Evolutionary conservation across 2,797 vertebrate genomes (phyloP), one percentile per base, ranked within the genome.

Genomic region (Catharus ustulatus): DNA sequence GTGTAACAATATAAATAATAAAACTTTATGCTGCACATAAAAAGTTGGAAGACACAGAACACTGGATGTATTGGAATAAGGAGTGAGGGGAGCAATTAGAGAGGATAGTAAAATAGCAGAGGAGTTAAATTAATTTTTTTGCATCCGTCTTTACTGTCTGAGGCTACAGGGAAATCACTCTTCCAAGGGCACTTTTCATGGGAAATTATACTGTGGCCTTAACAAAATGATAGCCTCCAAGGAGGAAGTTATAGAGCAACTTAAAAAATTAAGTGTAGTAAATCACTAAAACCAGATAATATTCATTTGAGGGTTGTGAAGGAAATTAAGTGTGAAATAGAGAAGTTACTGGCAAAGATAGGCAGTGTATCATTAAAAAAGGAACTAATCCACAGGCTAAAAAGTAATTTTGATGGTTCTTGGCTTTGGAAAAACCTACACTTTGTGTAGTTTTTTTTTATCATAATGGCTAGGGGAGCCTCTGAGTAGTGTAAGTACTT

Each of bases 271-370:
- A 82, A 85, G 58, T 84, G 77, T 57, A 93, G 27, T 94, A 95
- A 97, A 95, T 96, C 91, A 91, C 77, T 93, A 58, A 89, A 96
- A 76, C 29, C 54, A 90, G 82, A 80, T 92, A 96, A 91, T 78
- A 88, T 58, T 94, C 82, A 92, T 57, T 59, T 62, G 92, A 77
- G 93, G 59, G 48, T 58, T 87, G 38, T 92, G 92, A 85, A 96
- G 66, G 80, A 97, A 97, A 97, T 96, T 92, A 18, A 84, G 75
- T 96, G 87, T 96, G 93, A 97, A 97, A 96, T 95, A 94, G 63
- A 58, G 90, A 86, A 93, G 40, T 82, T 92, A 90, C 43, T 84
- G 55, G 80, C 75, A 87, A 90, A 86, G 54, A 84, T 87, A 85
- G 26, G 68, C 20, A 79, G 38, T 15, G 15, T 64, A 66, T 51